A percentile compares a stretch with the other conserved stretches of the same genome.
Conservation (phyloP, 2,888 invertebrate genomes). For the Rotaria macrura region DNA sequence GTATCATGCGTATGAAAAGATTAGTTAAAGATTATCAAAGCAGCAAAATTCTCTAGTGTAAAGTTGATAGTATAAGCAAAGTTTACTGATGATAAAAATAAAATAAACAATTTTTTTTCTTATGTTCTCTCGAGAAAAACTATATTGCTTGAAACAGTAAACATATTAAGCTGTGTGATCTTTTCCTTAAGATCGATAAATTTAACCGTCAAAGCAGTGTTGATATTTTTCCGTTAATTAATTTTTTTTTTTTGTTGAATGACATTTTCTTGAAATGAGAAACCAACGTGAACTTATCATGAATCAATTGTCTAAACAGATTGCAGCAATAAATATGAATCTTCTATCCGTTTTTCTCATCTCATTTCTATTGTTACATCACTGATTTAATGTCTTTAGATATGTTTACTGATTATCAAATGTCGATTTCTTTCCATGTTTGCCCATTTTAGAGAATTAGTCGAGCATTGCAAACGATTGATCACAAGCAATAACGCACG, state of each 20-base stretch:
- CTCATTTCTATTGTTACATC: neutral
- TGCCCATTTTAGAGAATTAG: neutral
- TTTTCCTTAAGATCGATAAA: neutral
- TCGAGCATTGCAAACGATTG: neutral
- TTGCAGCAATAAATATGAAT: neutral
- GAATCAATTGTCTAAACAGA: neutral
- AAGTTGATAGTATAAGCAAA: neutral
- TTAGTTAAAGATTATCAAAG: neutral
- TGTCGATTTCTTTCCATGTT: neutral
- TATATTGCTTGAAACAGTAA: too few species aligned
- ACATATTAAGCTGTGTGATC: neutral
- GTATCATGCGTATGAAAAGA: too few species aligned
- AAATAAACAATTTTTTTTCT: too few species aligned
- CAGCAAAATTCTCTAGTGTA: neutral
- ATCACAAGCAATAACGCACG: neutral
- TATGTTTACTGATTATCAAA: neutral
- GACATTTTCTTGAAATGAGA: neutral
- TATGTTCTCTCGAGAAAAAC: too few species aligned
- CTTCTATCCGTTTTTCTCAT: neutral
- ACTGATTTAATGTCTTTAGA: neutral
- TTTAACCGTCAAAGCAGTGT: neutral
- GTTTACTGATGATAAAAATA: too few species aligned
- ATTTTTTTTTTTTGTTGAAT: neutral
- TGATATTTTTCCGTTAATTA: neutral
- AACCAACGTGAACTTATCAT: neutral